These are phyloP conservation scores for Struthidea cinerea DNA, from an alignment of 2,113 vertebrate species.

Conservation along the genomic window DNA sequence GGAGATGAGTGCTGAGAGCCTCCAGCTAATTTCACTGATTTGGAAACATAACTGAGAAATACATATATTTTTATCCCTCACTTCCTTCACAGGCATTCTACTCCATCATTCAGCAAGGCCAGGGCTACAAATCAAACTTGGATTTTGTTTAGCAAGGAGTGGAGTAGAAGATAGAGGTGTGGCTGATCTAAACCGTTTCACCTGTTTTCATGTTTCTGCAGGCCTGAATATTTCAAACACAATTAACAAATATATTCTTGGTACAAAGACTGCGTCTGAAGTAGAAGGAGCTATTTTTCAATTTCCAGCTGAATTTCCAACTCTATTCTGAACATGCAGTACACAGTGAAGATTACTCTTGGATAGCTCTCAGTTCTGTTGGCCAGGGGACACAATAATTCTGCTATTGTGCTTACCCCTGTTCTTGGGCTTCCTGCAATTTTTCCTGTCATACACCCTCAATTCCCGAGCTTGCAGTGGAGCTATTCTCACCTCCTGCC, in stretches of 20 bases:
- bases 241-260: background rate
- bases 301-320: background rate
- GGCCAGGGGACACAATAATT: background rate
- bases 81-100: background rate
- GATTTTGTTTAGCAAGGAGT: background rate
- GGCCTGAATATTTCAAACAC: background rate
- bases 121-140: background rate
- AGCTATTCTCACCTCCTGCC: background rate
- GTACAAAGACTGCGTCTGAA: background rate
- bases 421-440: background rate
- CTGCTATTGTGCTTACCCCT: background rate
- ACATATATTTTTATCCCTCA: background rate
- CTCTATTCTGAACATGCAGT: background rate
- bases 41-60: constrained; percentile 22
- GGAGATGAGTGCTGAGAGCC: background rate
- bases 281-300: background rate
- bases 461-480: background rate
- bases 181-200: background rate
- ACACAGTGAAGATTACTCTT: background rate
- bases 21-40: background rate
- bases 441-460: background rate
- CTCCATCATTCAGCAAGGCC: constrained; percentile 12
- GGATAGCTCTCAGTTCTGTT: background rate
- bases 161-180: background rate
- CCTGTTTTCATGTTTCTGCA: background rate